Conservation (phyloP, 1,140 invertebrate species). For the Philopotamus ludificatus region DNA sequence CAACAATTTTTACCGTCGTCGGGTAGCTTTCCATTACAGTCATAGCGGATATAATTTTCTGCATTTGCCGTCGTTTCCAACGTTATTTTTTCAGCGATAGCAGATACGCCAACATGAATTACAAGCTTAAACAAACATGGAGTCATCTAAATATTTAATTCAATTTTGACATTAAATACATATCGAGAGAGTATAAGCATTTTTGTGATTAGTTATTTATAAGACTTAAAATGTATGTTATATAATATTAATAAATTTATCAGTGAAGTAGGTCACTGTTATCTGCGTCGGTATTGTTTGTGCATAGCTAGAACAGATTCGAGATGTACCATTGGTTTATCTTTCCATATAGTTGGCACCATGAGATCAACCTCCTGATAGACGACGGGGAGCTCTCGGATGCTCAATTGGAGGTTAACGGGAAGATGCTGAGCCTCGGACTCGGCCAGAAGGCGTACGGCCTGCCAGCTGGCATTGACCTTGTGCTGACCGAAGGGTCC, state of each 20-base stretch:
- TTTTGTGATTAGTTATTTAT: too few species aligned
- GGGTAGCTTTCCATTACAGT: conserved; percentile 55
- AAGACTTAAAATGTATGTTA: too few species aligned
- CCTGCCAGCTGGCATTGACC: conserved; percentile 77
- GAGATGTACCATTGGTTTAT: conserved; percentile 65
- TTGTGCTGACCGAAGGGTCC: conserved; percentile 68
- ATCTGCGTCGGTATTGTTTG: neutral
- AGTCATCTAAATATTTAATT: too few species aligned
- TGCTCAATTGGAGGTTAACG: conserved; percentile 58
- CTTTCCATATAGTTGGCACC: conserved; percentile 65
- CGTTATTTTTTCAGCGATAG: conserved; percentile 54
- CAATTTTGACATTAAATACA: too few species aligned
- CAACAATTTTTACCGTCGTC: conserved; percentile 45
- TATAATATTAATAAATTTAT: too few species aligned
- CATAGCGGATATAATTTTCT: conserved; percentile 55
- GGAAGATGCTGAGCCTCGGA: conserved; percentile 52
- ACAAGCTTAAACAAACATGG: too few species aligned
- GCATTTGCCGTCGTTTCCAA: conserved; percentile 61
- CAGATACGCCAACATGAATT: conserved; percentile 67
- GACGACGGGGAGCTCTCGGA: conserved; percentile 64
- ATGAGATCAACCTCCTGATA: conserved; percentile 63
- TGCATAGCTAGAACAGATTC: neutral
- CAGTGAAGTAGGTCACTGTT: too few species aligned
- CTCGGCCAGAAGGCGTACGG: conserved; percentile 62
- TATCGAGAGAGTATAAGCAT: too few species aligned